These are phyloP conservation scores for Cheilosia impressa DNA, from an alignment of 2,888 invertebrate species.

Conservation along the genomic window DNA sequence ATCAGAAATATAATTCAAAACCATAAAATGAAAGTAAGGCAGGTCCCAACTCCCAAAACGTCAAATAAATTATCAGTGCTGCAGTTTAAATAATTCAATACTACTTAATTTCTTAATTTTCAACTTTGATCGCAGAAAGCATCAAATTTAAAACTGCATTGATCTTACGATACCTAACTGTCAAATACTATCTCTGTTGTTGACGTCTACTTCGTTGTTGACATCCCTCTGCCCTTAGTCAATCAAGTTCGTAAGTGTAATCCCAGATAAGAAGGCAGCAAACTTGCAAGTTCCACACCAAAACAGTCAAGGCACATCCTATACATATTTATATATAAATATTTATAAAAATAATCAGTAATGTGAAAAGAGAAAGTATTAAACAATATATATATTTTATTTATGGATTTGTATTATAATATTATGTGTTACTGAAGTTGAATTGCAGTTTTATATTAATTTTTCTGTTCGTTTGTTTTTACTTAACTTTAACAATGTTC, in stretches of 20 bases:
- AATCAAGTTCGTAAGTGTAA: background rate
- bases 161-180: no score
- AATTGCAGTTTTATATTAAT: constrained; percentile 51
- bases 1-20: no score
- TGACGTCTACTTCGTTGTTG: no score
- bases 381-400: constrained; percentile 62
- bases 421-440: constrained; percentile 52
- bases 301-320: constrained; percentile 40
- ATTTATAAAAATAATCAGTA: constrained; percentile 64
- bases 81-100: no score
- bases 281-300: background rate
- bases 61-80: no score
- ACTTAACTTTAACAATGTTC: constrained; percentile 48
- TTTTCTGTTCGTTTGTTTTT: constrained; percentile 52
- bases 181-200: no score
- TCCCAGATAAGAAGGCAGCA: background rate
- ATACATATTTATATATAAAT: constrained; percentile 47
- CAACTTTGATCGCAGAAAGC: no score
- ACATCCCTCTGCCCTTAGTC: no score
- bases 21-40: no score
- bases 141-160: no score
- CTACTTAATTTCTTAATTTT: no score
- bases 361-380: constrained; percentile 72
- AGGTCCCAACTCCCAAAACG: no score
- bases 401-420: constrained; percentile 73